Evolutionary conservation across 2,797 vertebrate species (phyloP).

Genomic region (Diceros bicornis): DNA sequence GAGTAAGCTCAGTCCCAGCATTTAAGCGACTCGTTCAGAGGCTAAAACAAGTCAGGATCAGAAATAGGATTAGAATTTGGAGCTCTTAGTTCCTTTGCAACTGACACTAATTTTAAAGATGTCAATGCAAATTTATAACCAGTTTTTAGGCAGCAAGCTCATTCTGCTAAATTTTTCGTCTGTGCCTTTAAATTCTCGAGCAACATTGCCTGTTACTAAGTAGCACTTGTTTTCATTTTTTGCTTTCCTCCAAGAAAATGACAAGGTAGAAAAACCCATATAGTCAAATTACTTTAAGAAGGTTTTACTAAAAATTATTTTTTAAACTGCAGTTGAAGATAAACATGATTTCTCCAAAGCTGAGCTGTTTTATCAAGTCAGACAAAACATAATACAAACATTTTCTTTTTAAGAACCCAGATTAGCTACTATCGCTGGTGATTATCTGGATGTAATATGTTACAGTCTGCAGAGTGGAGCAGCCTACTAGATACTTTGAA

Average conservation of each 20-base stretch:
- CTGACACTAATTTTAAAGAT: neutral
- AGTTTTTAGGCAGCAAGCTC: neutral
- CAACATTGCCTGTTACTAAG: slow-evolving; percentile 19
- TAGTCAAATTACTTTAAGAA: slow-evolving; percentile 74
- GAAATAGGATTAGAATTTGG: slow-evolving; percentile 9
- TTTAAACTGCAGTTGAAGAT: slow-evolving; percentile 73
- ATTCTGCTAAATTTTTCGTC: neutral
- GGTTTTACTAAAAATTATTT: slow-evolving; percentile 70
- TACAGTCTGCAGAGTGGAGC: neutral
- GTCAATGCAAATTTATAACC: neutral
- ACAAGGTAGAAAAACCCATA: slow-evolving; percentile 73
- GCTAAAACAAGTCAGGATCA: slow-evolving; percentile 12
- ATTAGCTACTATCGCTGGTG: slow-evolving; percentile 24
- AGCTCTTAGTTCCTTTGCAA: neutral
- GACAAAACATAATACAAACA: slow-evolving; percentile 66
- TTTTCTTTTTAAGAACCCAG: slow-evolving; percentile 68
- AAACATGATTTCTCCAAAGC: slow-evolving; percentile 72
- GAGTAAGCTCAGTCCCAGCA: neutral
- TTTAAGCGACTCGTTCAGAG: neutral
- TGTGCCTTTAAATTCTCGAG: slow-evolving; percentile 77
- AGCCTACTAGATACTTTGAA: neutral
- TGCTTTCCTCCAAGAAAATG: slow-evolving; percentile 69
- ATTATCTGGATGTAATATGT: slow-evolving; percentile 27
- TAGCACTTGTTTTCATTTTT: neutral
- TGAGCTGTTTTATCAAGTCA: slow-evolving; percentile 74